phyloP scores from a whole-genome alignment of 2,797 vertebrate genomes.

The Bradypodion pumilum region DNA sequence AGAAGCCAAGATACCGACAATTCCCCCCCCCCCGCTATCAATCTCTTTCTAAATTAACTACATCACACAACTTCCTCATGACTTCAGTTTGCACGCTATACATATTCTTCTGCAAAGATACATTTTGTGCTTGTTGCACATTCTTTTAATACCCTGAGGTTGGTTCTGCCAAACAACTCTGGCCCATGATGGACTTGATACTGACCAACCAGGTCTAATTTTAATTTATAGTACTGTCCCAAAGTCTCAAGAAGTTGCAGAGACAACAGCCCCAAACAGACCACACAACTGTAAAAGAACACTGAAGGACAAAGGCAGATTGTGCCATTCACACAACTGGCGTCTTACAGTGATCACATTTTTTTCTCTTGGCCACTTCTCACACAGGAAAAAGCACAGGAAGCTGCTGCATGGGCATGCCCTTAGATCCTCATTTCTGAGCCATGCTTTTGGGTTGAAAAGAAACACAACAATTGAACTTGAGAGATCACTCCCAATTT shows the following conservation, averaged over 20 bases:
- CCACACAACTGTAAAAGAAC: background rate
- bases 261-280: too few species aligned
- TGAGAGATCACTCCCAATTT: background rate
- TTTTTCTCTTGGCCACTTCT: background rate
- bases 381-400: background rate
- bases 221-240: background rate
- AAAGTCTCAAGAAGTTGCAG: background rate
- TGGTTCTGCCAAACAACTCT: background rate
- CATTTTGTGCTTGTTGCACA: background rate
- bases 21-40: background rate
- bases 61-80: background rate
- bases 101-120: background rate
- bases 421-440: background rate
- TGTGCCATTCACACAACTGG: background rate
- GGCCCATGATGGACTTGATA: background rate
- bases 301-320: background rate
- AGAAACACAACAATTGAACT: slow-evolving; percentile 1
- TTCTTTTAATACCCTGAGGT: background rate
- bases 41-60: background rate
- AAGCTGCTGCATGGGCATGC: background rate
- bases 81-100: background rate
- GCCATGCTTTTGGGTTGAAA: background rate
- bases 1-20: background rate
- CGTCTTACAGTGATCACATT: background rate
- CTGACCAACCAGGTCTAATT: background rate